Base-by-base conservation (phyloP, 2,113 vertebrate genomes). In the Bufo gargarizans region DNA sequence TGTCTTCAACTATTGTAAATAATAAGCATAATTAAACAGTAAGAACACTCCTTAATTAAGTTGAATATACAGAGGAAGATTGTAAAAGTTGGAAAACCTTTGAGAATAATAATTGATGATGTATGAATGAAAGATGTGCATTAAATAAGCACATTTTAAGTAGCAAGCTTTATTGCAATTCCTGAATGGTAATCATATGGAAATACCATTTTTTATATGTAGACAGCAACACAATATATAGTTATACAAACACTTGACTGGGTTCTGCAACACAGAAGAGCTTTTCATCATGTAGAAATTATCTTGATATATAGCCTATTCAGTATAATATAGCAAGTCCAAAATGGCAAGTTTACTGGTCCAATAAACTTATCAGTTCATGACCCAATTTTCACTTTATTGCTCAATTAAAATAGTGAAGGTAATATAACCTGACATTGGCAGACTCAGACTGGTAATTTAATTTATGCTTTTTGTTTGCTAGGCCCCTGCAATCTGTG, bases 331-430 rank as follows among this genome's bases (percentile, higher is more conserved):
- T 43, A 74, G 33, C 14, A 74, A 74, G 43, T 74, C 2, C 71
- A 74, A 74, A 74, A 74, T 74, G 43, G 45, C 43, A 74, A 74
- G 43, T 74, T 45, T 74, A 74, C 47, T 74, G 43, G 16, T 14
- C 43, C 47, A 47, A 74, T 74, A 74, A 74, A 74, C 71, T 74
- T 47, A 74, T 45, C 33, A 74, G 71, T 47, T 74, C 71, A 74
- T 47, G 71, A 74, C 71, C 43, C 71, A 74, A 6, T 74, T 74
- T 74, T 74, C 43, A 47, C 71, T 74, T 74, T 74, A 74, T 74
- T 74, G 43, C 33, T 74, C 33, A 5, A 47, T 74, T 43, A 72
- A n/a, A 74, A 14, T 14, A 74, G 43, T 45, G 43, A 74, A 74
- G 43, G 43, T 74, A 74, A 74, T 47, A 74, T 74, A 74, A 74